Conservation (phyloP, 2,888 invertebrate genomes). For the Hypsopygia costalis region DNA sequence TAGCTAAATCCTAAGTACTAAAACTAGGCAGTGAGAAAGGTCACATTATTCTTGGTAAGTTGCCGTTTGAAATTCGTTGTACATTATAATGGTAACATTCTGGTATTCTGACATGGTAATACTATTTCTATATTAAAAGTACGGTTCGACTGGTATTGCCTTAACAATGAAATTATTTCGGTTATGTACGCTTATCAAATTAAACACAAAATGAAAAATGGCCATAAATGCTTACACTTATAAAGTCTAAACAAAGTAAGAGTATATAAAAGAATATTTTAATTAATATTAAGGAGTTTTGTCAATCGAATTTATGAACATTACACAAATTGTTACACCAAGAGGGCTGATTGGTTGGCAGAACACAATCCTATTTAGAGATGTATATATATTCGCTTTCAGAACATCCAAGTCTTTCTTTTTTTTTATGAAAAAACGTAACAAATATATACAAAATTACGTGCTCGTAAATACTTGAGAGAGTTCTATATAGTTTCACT, state of each 20-base stretch:
- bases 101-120: slow-evolving; percentile 26
- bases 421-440: no score
- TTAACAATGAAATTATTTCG: neutral
- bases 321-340: no score
- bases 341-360: no score
- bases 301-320: no score
- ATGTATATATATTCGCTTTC: no score
- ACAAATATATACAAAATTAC: no score
- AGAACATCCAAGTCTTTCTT: no score
- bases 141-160: neutral
- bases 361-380: no score
- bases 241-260: slow-evolving; percentile 9
- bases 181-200: slow-evolving; percentile 14
- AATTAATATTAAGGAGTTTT: neutral
- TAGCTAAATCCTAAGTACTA: slow-evolving; percentile 34
- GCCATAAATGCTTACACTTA: slow-evolving; percentile 42
- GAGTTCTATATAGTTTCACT: no score
- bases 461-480: no score
- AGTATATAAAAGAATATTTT: slow-evolving; percentile 10
- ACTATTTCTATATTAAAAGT: slow-evolving; percentile 18
- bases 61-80: slow-evolving; percentile 13
- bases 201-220: slow-evolving; percentile 51
- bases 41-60: slow-evolving; percentile 16
- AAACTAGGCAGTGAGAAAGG: slow-evolving; percentile 56
- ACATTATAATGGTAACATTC: slow-evolving; percentile 41